Conservation (phyloP, 2,113 vertebrate species). For the Sakesphorus luctuosus region DNA sequence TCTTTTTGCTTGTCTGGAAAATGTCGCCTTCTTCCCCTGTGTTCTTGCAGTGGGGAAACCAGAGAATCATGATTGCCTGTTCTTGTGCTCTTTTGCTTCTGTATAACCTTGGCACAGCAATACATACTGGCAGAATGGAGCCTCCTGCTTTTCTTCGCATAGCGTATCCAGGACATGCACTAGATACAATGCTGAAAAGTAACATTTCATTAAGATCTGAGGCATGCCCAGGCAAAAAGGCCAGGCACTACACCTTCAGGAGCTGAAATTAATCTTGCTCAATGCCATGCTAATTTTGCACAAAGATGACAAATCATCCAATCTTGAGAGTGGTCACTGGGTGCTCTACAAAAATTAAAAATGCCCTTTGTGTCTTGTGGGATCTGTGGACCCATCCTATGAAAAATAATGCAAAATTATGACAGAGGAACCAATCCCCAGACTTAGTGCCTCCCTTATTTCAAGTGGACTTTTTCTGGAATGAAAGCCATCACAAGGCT, state of each 20-base stretch:
- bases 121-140: neutral
- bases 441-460: neutral
- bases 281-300: neutral
- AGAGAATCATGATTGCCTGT: neutral
- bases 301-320: neutral
- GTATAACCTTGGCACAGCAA: neutral
- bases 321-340: neutral
- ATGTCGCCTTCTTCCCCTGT: neutral
- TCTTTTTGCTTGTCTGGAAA: neutral
- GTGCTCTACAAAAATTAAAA: neutral
- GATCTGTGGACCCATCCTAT: neutral
- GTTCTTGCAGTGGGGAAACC: neutral
- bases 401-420: neutral
- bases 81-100: neutral
- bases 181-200: neutral
- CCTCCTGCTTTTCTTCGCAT: neutral
- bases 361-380: neutral
- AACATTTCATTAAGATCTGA: neutral
- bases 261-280: slow-evolving; percentile 20
- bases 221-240: neutral
- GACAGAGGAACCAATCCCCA: neutral
- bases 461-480: neutral
- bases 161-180: neutral
- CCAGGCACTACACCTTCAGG: neutral
- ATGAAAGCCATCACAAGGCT: neutral